These are phyloP conservation scores for Barbus barbus DNA, from an alignment of 2,113 vertebrate genomes.

Conservation along the genomic window DNA sequence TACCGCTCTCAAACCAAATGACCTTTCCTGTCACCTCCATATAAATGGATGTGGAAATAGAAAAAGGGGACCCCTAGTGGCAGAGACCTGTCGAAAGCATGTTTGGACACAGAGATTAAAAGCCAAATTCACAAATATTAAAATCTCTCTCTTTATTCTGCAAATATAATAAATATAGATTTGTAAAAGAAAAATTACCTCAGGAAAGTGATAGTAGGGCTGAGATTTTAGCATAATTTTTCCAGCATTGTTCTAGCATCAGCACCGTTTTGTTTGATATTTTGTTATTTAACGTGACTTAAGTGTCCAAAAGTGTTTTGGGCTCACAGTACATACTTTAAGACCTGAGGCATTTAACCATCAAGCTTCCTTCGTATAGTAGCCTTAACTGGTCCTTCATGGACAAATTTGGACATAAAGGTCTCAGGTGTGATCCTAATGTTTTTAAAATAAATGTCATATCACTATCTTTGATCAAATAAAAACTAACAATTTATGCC, in stretches of 20 bases:
- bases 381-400: too few relatives aligned
- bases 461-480: not conserved
- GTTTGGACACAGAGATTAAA: not conserved
- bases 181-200: not conserved
- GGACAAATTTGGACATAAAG: too few relatives aligned
- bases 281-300: not conserved
- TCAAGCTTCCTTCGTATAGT: too few relatives aligned
- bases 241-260: not conserved
- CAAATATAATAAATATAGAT: not conserved
- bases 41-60: conserved; percentile 21
- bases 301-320: not conserved
- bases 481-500: not conserved
- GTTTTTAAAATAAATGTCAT: not conserved
- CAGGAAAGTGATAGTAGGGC: not conserved
- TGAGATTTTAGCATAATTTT: not conserved
- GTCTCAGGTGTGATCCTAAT: too few relatives aligned
- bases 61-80: conserved; percentile 57
- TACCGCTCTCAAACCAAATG: conserved; percentile 58
- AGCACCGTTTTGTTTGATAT: too few relatives aligned
- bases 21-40: conserved; percentile 67
- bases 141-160: not conserved
- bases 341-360: not conserved
- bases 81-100: not conserved
- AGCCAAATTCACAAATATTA: not conserved
- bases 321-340: not conserved